phyloP scores from a whole-genome alignment of 2,888 invertebrate genomes.

The Polymixis lichenea region DNA sequence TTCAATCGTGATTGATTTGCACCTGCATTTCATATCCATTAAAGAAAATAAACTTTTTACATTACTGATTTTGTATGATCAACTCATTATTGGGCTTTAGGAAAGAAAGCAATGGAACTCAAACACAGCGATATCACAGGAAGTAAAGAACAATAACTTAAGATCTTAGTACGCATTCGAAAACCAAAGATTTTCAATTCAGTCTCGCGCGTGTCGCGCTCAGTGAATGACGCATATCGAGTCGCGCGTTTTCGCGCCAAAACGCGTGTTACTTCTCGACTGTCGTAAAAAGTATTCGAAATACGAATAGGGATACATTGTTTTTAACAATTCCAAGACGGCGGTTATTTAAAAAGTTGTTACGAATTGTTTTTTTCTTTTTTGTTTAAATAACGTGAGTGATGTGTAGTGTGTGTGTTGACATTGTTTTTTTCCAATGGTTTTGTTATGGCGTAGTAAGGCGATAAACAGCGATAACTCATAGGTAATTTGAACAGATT shows the following conservation, averaged over 20 bases:
- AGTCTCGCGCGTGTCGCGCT: slow-evolving; percentile 82
- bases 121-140: slow-evolving; percentile 30
- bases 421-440: slow-evolving; percentile 53
- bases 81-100: neutral
- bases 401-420: slow-evolving; percentile 25
- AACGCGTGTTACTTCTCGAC: slow-evolving; percentile 76
- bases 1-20: slow-evolving; percentile 67
- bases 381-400: slow-evolving; percentile 16
- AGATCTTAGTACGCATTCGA: slow-evolving; percentile 57
- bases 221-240: slow-evolving; percentile 67
- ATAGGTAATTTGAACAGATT: slow-evolving; percentile 61
- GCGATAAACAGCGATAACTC: slow-evolving; percentile 62
- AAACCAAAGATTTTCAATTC: slow-evolving; percentile 68
- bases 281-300: slow-evolving; percentile 67
- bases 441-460: slow-evolving; percentile 56
- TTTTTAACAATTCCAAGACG: slow-evolving; percentile 40
- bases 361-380: slow-evolving; percentile 15
- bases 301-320: slow-evolving; percentile 54
- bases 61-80: slow-evolving; percentile 28
- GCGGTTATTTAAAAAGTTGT: slow-evolving; percentile 33
- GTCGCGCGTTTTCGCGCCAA: slow-evolving; percentile 79
- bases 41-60: slow-evolving; percentile 6
- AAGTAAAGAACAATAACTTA: slow-evolving; percentile 56
- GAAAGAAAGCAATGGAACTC: slow-evolving; percentile 51
- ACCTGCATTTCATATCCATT: neutral